Conservation (phyloP, 2,113 vertebrate species). For the Rhinopomastus cyanomelas region DNA sequence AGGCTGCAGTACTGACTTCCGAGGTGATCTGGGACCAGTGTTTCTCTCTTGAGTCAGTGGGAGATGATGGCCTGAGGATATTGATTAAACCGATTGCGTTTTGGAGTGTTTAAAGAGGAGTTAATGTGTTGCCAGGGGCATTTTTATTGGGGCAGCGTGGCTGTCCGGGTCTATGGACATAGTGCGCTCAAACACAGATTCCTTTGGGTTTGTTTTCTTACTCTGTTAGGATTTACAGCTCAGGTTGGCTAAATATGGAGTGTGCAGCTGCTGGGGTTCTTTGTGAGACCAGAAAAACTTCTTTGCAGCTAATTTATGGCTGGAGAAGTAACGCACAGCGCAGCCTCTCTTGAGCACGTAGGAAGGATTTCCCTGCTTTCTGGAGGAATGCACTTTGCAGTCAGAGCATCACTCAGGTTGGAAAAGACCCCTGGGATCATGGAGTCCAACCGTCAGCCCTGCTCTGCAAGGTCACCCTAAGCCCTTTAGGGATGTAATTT, state of each 20-base stretch:
- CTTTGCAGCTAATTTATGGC: not conserved
- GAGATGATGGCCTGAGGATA: not conserved
- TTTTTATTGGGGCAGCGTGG: not conserved
- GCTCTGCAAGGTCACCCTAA: too few relatives aligned
- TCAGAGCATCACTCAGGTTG: too few relatives aligned
- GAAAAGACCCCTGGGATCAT: too few relatives aligned
- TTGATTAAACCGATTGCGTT: not conserved
- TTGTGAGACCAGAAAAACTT: not conserved
- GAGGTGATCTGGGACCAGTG: not conserved
- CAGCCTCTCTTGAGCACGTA: not conserved
- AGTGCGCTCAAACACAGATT: not conserved
- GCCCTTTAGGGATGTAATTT: not conserved
- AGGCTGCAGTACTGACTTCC: not conserved
- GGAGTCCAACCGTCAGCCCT: too few relatives aligned
- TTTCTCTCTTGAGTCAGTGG: not conserved
- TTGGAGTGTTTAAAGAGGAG: not conserved
- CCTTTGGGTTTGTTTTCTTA: not conserved
- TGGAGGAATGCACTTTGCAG: not conserved
- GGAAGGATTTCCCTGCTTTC: not conserved
- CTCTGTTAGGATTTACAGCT: not conserved
- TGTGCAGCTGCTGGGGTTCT: not conserved
- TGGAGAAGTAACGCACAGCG: not conserved
- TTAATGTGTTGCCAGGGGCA: slow-evolving; percentile 12
- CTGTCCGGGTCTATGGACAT: not conserved
- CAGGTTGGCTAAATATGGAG: not conserved